Percentiles rank a stretch among this genome's conserved stretches.
phyloP scores from a whole-genome alignment of 2,797 vertebrate genomes.

The Hozukius guyotensis region DNA sequence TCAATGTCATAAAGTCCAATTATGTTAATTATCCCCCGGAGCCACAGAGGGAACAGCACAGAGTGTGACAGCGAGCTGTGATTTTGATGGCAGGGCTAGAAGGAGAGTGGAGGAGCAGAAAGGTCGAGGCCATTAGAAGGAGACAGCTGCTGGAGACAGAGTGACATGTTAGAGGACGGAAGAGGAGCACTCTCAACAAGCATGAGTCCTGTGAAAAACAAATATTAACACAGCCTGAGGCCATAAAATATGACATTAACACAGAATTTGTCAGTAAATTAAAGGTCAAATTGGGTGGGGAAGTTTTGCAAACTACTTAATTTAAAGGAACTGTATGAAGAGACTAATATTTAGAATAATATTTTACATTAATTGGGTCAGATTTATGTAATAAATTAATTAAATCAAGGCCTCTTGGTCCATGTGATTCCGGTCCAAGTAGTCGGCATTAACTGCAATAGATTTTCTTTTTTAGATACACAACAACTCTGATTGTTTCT shows the following conservation, averaged over 20 bases:
- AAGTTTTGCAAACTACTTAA: not conserved
- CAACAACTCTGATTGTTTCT: too few relatives aligned
- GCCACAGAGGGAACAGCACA: conserved; percentile 2
- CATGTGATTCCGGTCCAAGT: not conserved
- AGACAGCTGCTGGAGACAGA: conserved; percentile 68
- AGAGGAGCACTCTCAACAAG: conserved; percentile 7
- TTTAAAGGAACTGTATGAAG: not conserved
- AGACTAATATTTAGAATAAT: not conserved
- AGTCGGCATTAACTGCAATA: not conserved
- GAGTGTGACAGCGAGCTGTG: conserved; percentile 51
- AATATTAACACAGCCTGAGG: not conserved
- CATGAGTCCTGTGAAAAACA: not conserved
- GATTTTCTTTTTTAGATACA: not conserved
- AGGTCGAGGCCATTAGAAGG: conserved; percentile 62
- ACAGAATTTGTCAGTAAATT: not conserved
- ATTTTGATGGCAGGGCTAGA: conserved; percentile 45
- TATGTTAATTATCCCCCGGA: conserved; percentile 39
- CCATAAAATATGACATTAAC: not conserved
- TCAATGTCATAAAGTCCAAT: conserved; percentile 48
- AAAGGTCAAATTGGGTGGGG: not conserved
- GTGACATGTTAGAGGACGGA: conserved; percentile 40
- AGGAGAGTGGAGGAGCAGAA: conserved; percentile 52
- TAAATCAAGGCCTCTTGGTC: not conserved
- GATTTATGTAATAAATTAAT: not conserved
- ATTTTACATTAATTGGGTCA: not conserved